These are phyloP conservation scores for Cairina moschata DNA, from an alignment of 2,113 vertebrate species.

Conservation along the genomic window DNA sequence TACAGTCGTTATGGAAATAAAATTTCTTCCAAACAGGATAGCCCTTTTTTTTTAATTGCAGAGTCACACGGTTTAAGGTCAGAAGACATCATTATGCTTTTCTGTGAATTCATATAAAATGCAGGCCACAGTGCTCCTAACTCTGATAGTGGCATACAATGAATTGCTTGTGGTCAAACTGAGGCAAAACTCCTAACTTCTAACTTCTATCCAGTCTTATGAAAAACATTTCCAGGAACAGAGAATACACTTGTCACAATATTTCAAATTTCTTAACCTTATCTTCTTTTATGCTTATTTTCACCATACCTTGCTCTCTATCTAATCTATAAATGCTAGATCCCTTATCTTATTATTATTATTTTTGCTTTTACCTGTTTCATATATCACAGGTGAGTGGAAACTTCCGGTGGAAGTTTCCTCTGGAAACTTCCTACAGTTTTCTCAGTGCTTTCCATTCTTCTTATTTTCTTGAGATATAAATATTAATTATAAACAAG, in stretches of 20 bases:
- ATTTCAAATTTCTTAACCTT: neutral
- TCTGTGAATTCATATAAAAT: neutral
- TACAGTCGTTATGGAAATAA: neutral
- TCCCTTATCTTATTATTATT: neutral
- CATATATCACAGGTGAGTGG: neutral
- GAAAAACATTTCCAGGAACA: neutral
- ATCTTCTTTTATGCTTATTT: accelerated
- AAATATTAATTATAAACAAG: neutral
- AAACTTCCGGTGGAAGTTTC: neutral
- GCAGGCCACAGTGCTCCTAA: neutral
- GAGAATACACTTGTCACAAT: neutral
- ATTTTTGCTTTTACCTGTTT: neutral
- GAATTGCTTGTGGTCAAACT: neutral
- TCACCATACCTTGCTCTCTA: neutral
- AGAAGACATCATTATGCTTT: neutral
- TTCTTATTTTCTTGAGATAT: neutral
- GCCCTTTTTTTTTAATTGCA: neutral
- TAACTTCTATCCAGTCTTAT: neutral
- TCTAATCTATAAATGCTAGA: neutral
- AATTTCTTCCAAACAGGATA: neutral
- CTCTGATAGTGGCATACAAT: neutral
- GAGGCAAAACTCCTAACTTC: neutral
- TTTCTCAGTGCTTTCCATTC: neutral
- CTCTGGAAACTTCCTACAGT: neutral
- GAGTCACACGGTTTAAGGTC: neutral